These are phyloP conservation scores for Sarotherodon lohbergeri DNA, from an alignment of 2,113 vertebrate species.

Conservation along the genomic window DNA sequence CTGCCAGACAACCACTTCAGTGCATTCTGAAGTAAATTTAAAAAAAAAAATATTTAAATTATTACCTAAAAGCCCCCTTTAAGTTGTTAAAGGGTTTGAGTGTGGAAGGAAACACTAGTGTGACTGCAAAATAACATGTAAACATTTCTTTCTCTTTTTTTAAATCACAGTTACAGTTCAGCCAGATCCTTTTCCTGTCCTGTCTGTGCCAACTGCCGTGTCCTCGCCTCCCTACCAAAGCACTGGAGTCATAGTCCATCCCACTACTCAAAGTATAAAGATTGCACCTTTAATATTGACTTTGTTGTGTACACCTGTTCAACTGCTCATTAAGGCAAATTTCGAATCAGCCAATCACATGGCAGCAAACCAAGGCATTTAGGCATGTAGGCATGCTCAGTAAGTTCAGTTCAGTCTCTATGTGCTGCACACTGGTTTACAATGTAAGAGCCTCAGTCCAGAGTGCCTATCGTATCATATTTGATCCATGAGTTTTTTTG, in stretches of 20 bases:
- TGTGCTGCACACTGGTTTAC: not conserved
- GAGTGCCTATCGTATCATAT: not conserved
- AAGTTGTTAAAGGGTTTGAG: not conserved
- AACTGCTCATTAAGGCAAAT: fast-evolving
- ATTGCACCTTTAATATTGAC: not conserved
- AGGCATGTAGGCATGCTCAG: not conserved
- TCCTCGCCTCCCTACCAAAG: not conserved
- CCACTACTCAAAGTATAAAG: conserved; percentile 8
- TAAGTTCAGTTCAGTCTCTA: not conserved
- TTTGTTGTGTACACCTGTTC: not conserved
- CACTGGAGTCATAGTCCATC: not conserved
- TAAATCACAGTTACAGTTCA: not conserved
- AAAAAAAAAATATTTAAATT: not conserved
- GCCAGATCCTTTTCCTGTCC: conserved; percentile 35
- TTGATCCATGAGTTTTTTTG: not conserved
- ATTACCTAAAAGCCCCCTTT: not conserved
- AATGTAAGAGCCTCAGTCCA: not conserved
- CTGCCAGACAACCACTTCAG: not conserved
- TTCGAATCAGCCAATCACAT: not conserved
- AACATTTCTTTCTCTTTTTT: not conserved
- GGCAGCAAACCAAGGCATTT: not conserved
- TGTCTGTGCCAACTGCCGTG: not conserved
- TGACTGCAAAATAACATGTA: not conserved
- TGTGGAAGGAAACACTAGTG: not conserved
- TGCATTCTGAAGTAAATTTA: not conserved